Percentiles rank a stretch among this genome's conserved stretches.
These are phyloP conservation scores for Apamea anceps DNA, from an alignment of 2,888 invertebrate species.

Conservation along the genomic window DNA sequence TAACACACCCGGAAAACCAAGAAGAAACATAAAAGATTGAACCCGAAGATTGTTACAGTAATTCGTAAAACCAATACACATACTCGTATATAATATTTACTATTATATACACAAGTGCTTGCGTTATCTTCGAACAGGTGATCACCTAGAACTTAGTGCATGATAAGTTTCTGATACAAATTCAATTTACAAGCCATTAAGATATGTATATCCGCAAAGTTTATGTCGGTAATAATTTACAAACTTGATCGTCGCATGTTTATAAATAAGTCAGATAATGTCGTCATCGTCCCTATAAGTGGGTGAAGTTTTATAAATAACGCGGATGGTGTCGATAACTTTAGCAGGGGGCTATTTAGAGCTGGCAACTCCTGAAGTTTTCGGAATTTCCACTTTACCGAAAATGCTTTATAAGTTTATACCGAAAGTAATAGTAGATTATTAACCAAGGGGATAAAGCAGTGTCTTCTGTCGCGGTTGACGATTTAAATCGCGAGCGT, in stretches of 20 bases:
- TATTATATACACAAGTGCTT: background rate
- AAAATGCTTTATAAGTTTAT: background rate
- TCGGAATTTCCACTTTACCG: conserved; percentile 21
- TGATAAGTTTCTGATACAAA: conserved; percentile 38
- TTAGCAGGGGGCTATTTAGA: conserved; percentile 49
- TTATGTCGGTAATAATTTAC: conserved; percentile 44
- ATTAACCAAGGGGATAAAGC: too few relatives aligned
- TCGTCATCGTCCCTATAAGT: conserved; percentile 31
- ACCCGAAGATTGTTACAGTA: conserved; percentile 38
- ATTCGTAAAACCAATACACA: conserved; percentile 21
- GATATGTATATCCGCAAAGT: conserved; percentile 32
- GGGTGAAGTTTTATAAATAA: conserved; percentile 61
- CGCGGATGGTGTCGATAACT: conserved; percentile 50
- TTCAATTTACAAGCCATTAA: conserved; percentile 39
- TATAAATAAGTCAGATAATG: conserved; percentile 51
- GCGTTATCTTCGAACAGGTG: background rate
- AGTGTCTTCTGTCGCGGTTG: too few relatives aligned
- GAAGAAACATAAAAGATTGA: conserved; percentile 37
- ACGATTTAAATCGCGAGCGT: too few relatives aligned
- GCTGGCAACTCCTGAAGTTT: conserved; percentile 31
- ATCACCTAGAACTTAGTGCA: conserved; percentile 5
- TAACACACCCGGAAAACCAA: conserved; percentile 44
- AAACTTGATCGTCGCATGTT: conserved; percentile 47
- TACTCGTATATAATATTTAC: conserved; percentile 7
- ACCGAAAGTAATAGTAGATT: too few relatives aligned